Evolutionary conservation across 1,140 invertebrate genomes (phyloP).

Genomic region (Aphidius gifuensis): DNA sequence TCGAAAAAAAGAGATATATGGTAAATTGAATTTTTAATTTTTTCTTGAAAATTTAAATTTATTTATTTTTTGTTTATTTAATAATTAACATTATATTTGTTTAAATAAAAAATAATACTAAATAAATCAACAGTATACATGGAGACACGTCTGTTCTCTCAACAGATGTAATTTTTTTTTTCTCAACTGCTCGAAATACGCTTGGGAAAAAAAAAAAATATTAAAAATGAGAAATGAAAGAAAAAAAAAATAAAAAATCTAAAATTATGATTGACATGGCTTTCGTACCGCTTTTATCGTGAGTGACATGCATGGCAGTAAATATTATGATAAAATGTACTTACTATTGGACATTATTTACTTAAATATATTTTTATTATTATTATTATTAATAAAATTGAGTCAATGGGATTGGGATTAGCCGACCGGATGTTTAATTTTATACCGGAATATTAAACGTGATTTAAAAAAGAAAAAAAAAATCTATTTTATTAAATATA

Average conservation of each 20-base stretch:
- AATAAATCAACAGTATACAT: background rate
- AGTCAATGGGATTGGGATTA: background rate
- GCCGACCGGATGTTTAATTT: no score
- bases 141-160: background rate
- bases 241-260: background rate
- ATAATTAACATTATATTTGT: background rate
- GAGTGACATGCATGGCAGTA: slow-evolving; percentile 33
- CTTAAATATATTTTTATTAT: slow-evolving; percentile 3
- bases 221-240: background rate
- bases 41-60: background rate
- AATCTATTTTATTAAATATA: no score
- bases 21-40: no score
- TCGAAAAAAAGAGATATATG: no score
- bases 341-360: slow-evolving; percentile 14
- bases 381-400: background rate
- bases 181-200: no score
- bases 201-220: background rate
- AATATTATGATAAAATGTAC: slow-evolving; percentile 14
- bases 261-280: slow-evolving; percentile 42
- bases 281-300: slow-evolving; percentile 38
- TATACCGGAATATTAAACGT: no score
- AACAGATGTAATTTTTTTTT: no score
- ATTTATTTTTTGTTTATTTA: background rate
- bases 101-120: background rate
- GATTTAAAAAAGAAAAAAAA: no score